Base-by-base conservation (phyloP, 2,797 vertebrate genomes). In the Rallus crepitans region DNA sequence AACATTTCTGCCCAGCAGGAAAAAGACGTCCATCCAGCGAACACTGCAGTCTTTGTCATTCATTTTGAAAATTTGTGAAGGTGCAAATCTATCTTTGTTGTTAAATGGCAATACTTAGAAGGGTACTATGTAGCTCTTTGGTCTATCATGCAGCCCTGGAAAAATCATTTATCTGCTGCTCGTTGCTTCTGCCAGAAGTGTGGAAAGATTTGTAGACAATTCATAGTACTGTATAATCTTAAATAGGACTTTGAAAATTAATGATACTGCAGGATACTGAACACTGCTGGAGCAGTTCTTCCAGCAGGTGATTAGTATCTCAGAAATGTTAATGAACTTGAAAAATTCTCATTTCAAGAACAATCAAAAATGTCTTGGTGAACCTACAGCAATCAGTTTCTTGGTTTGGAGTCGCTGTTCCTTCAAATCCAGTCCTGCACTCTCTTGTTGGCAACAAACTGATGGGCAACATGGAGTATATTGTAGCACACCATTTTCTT, bases 201-300 rank as follows among this genome's bases (percentile, higher is more conserved):
- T 87, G 76, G 78, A 82, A 85, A 89, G 60, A 68, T 93, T 90
- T 94, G 72, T 81, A 84, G 82, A 39, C 60, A 84, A 75, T 95
- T 94, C 48, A 39, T 45, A 75, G 76, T 50, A 18, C 63, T 57
- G 40, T 66, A 30, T 78, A 72, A 82, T 69, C 75, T 77, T 82
- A 78, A 89, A 33, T 23, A 68, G 70, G 27, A 19, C 84, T 81
- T 87, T 55, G 76, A 66, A 61, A 90, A 89, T 82, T 70, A 68
- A 71, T 55, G 71, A 55, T 64, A n/a, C 70, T 13, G 12, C 78
- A 86, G 79, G 56, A 61, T 90, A 40, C 57, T 23, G 65, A 93
- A 60, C 37, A 27, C 65, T 91, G 56, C 68, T 87, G 83, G 73
- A 80, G 30, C 57, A 71, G 59, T 80, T 89, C 40, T 40, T 93